Conservation (phyloP, 1,140 invertebrate species). For the Drosophila prosaltans region DNA sequence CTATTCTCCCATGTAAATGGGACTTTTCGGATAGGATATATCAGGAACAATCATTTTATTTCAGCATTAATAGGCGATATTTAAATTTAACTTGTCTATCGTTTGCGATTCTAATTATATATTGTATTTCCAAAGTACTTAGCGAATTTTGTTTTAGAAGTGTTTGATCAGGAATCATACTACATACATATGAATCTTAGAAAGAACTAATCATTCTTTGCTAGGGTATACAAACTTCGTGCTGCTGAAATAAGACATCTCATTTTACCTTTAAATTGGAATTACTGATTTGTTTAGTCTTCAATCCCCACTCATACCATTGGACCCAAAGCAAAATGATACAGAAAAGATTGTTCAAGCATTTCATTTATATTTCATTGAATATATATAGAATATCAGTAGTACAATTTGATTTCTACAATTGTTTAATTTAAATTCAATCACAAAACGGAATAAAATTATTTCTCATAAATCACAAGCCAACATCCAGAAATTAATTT, state of each 20-base stretch:
- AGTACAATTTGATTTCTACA: slow-evolving; percentile 1
- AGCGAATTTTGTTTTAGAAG: too few relatives aligned
- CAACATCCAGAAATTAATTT: slow-evolving; percentile 33
- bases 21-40: too few relatives aligned
- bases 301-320: not conserved
- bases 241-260: not conserved
- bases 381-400: slow-evolving; percentile 3
- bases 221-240: not conserved
- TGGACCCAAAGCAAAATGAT: not conserved
- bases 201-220: too few relatives aligned
- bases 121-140: too few relatives aligned
- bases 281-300: not conserved
- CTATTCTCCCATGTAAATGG: too few relatives aligned
- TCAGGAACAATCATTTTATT: too few relatives aligned
- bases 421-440: slow-evolving; percentile 32
- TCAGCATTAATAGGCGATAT: too few relatives aligned
- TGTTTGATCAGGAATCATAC: too few relatives aligned
- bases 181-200: too few relatives aligned
- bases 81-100: too few relatives aligned
- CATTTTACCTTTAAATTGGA: not conserved
- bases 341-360: not conserved
- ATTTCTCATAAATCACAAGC: slow-evolving; percentile 45
- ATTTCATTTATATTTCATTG: slow-evolving; percentile 16
- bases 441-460: slow-evolving; percentile 27
- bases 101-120: too few relatives aligned